Evolutionary conservation across 2,888 invertebrate species (phyloP), one percentile per base, ranked within the genome.

Genomic region (Pediacus dermestoides): DNA sequence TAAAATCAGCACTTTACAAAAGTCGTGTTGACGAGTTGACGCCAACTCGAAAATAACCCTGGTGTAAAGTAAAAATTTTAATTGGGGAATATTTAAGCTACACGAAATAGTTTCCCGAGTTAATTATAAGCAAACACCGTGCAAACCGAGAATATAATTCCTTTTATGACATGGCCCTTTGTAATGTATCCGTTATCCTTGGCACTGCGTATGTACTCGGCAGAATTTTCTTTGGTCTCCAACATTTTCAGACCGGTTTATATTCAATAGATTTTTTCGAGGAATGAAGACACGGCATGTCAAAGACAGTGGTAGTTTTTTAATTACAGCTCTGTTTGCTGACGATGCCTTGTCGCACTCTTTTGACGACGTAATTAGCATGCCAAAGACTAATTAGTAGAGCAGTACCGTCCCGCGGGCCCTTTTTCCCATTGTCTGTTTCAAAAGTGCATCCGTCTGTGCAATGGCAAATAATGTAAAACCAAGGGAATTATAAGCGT

Each of bases 321-420:
- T 58, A 57, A 58, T 59, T 58, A 58, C 52, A 37, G 44, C 42
- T 48, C 48, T 43, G 56, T 49, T 53, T 51, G 55, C 46, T 43
- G 52, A 52, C 51, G 54, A 48, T 50, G 51, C 51, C 51, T 46
- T 52, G 49, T 50, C 53, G 50, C 48, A 41, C 46, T 50, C 53
- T 51, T 59, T 55, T 57, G 57, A 59, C 52, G 50, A 48, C 53
- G 52, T 57, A 59, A 60, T 60, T 59, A 57, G 56, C 55, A 52
- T 55, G 52, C 53, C 53, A 55, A 55, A 53, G 57, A 55, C 57
- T 59, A 59, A 60, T 60, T 60, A 60, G 55, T 36, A 48, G 37
- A 46, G 34, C 37, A 36, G 26, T 42, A 25, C 7, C 13, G 34
- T 42, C 48, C 50, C 46, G 47, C 39, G 41, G 55, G 49, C 44